A percentile compares a stretch with the other conserved stretches of the same genome.
Conservation (phyloP, 2,113 vertebrate species). For the Lampris megalopsis region DNA sequence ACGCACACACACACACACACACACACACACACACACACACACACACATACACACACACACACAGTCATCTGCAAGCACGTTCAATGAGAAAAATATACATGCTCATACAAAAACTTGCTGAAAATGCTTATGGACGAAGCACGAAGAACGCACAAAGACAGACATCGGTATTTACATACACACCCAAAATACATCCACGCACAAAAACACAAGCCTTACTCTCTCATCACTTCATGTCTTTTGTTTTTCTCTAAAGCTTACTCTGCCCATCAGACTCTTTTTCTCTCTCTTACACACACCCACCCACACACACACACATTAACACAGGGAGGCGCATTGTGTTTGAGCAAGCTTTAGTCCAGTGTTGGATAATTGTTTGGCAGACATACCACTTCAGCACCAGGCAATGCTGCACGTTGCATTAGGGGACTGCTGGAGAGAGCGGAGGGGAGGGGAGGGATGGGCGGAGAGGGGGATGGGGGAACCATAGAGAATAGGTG, state of each 20-base stretch:
- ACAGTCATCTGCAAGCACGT: conserved; percentile 11
- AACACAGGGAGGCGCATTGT: conserved; percentile 49
- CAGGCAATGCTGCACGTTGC: conserved; percentile 60
- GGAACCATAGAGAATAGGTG: neutral
- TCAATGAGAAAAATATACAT: no score
- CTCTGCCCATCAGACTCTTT: no score
- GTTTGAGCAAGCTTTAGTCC: conserved; percentile 60
- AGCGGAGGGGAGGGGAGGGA: conserved; percentile 9
- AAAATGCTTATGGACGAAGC: neutral
- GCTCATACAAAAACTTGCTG: no score
- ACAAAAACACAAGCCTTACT: no score
- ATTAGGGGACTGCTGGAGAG: conserved; percentile 47
- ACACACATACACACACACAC: conserved; percentile 25
- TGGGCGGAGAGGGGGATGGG: conserved; percentile 5
- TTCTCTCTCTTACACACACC: no score
- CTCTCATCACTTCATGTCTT: no score
- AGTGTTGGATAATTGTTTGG: conserved; percentile 75
- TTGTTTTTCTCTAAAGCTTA: no score
- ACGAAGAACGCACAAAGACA: neutral
- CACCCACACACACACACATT: conserved; percentile 20
- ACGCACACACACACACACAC: conserved; percentile 21
- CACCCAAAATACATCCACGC: neutral
- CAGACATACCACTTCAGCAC: conserved; percentile 71
- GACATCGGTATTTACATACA: neutral
- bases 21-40: neutral